Conservation (phyloP, 2,113 vertebrate genomes). For the Setophaga kirtlandii region DNA sequence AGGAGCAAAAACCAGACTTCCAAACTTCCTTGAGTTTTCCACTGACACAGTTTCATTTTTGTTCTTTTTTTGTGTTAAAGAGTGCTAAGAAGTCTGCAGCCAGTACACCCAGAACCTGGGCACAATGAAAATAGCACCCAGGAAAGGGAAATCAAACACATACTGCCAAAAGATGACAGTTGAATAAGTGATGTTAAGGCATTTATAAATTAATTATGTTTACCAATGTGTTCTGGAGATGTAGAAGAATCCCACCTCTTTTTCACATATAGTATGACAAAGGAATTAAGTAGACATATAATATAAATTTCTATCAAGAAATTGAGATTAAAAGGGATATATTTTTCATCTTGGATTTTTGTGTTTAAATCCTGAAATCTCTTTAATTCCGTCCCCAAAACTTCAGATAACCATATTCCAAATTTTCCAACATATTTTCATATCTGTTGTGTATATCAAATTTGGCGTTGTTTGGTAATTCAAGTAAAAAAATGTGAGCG, state of each 20-base stretch:
- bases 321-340: neutral
- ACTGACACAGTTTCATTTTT: neutral
- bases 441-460: neutral
- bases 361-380: neutral
- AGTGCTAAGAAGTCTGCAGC: neutral
- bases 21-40: neutral
- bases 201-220: neutral
- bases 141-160: neutral
- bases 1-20: neutral
- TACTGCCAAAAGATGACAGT: neutral
- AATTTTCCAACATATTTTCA: neutral
- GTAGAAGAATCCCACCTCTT: neutral
- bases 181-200: neutral
- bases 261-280: neutral
- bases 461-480: neutral
- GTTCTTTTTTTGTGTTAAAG: neutral
- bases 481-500: rapidly evolving
- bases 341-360: neutral
- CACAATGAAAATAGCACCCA: neutral
- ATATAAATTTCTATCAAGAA: neutral
- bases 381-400: neutral
- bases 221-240: neutral
- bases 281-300: neutral
- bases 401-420: neutral
- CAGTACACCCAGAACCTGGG: neutral